These are phyloP conservation scores for Eristalis arbustorum DNA, from an alignment of 2,888 invertebrate genomes.

Conservation along the genomic window DNA sequence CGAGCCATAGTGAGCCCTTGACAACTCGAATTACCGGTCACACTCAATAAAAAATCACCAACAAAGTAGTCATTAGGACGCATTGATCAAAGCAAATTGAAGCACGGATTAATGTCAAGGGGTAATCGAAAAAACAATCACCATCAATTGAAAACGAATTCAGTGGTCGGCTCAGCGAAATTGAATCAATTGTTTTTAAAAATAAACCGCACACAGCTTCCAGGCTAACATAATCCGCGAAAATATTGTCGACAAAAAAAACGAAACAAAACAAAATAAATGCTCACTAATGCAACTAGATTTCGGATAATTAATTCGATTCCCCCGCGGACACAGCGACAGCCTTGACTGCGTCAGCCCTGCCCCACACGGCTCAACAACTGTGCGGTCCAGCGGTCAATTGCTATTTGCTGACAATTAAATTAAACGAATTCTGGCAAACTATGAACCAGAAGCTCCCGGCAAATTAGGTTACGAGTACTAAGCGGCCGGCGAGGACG, in stretches of 20 bases:
- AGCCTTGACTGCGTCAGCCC: not conserved
- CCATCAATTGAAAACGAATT: not conserved
- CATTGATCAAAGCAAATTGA: no score
- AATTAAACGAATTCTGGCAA: constrained; percentile 34
- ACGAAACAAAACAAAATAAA: no score
- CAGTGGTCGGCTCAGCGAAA: not conserved
- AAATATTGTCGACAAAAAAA: no score
- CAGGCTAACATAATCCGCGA: not conserved
- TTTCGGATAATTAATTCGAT: not conserved
- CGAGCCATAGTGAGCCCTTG: no score
- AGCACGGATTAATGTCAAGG: no score
- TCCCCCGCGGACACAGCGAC: not conserved
- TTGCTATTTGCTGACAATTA: constrained; percentile 37
- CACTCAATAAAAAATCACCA: no score
- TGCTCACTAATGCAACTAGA: not conserved
- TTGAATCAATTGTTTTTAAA: not conserved
- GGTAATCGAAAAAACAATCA: not conserved
- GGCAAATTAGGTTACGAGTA: constrained; percentile 5
- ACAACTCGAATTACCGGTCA: no score
- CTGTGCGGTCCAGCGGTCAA: not conserved
- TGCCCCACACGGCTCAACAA: not conserved
- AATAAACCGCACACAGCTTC: not conserved
- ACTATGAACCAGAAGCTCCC: constrained; percentile 17
- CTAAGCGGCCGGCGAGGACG: not conserved
- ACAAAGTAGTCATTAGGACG: no score